Evolutionary conservation across 2,888 invertebrate genomes (phyloP), one percentile per base, ranked within the genome.

Genomic region (Eurytoma adleriae): DNA sequence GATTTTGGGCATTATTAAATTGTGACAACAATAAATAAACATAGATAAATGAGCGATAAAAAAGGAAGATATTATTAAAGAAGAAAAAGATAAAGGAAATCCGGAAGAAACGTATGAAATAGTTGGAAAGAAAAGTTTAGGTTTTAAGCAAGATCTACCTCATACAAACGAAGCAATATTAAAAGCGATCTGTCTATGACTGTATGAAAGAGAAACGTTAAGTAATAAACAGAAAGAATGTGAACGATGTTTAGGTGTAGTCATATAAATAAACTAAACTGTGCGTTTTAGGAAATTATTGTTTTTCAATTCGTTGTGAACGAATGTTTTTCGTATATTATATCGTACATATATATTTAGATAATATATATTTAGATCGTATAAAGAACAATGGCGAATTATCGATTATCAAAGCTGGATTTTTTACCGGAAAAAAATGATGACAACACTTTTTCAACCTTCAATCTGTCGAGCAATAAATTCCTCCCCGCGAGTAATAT

Each of bases 101-200:
- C 50, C 69, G 20, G n/a, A 24, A 56, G 30, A 68, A 67, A 59
- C 70, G 71, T 70, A 50, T 14, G 56, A 72, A 61, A 56, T 56
- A 56, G 62, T 75, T 40, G 40, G 10, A 40, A 75, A 14, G 68
- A 78, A 80, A 84, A 84, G 80, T 84, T 84, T 88, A 88, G 86
- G 84, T 84, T 70, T 87, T 88, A 88, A 85, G 85, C 83, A 88
- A 87, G 83, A 86, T 88, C 85, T 89, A 88, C 89, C 90, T 90
- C 88, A 90, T 86, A 40, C 40, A 85, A 83, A 89, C 85, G 85
- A 89, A 89, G 89, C 90, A 90, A 89, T 89, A 88, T 86, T 84
- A 84, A 40, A 86, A 83, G 85, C 85, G 86, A 87, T 86, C 83
- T 84, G 85, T 86, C 84, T 84, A 84, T 82, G 85, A 87, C 85